phyloP scores from a whole-genome alignment of 1,140 invertebrate species.

The Halictus rubicundus region DNA sequence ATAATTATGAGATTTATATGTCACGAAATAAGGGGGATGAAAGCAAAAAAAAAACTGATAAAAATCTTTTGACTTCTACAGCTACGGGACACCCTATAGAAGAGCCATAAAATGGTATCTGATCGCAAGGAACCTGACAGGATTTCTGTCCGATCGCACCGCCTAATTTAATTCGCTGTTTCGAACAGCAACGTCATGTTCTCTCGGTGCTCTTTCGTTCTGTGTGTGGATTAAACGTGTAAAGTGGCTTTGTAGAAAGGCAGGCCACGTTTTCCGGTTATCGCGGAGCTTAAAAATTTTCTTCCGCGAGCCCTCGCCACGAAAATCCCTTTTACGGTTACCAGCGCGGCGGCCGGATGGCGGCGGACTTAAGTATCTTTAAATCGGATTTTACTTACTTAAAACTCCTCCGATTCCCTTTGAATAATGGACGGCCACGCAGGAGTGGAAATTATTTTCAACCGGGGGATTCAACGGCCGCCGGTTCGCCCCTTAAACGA shows the following conservation, averaged over 20 bases:
- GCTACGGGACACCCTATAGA: no score
- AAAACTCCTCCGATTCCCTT: conserved; percentile 21
- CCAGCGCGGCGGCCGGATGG: not conserved
- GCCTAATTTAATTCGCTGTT: no score
- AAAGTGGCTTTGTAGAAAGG: not conserved
- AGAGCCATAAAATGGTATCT: no score
- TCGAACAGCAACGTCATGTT: no score
- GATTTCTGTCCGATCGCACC: no score
- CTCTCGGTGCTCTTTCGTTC: not conserved
- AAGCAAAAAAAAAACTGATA: no score
- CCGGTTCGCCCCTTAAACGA: not conserved
- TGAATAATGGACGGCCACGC: conserved; percentile 17
- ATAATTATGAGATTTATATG: no score
- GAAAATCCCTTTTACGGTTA: not conserved
- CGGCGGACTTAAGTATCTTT: conserved; percentile 16
- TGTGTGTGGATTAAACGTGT: not conserved
- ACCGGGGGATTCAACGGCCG: not conserved
- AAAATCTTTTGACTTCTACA: no score
- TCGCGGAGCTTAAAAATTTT: conserved; percentile 1
- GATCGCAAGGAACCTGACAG: no score
- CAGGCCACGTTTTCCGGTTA: not conserved
- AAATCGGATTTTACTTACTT: conserved; percentile 25
- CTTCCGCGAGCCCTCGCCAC: not conserved
- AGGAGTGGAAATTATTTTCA: conserved; percentile 6
- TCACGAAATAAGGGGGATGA: no score